These are phyloP conservation scores for Magallana nippona DNA, from an alignment of 2,888 invertebrate species.

Conservation along the genomic window DNA sequence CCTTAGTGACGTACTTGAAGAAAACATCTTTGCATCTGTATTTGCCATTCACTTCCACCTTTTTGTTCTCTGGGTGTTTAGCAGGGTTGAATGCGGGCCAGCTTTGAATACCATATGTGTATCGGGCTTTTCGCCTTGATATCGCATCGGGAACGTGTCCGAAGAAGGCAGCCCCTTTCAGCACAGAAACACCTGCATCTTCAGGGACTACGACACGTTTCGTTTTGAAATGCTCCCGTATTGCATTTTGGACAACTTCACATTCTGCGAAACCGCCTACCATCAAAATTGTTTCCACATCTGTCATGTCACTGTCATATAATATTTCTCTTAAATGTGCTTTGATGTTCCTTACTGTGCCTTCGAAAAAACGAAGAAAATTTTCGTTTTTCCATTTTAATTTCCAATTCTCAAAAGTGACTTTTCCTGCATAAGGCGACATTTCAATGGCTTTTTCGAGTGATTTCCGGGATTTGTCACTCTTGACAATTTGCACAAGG, in stretches of 20 bases:
- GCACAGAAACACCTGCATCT: slow-evolving; percentile 46
- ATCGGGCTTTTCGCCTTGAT: slow-evolving; percentile 20
- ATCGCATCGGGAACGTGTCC: slow-evolving; percentile 44
- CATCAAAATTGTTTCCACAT: slow-evolving; percentile 47
- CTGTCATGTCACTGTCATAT: slow-evolving; percentile 29
- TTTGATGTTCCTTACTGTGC: slow-evolving; percentile 39
- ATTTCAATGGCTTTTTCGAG: slow-evolving; percentile 34
- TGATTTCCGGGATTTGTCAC: slow-evolving; percentile 18
- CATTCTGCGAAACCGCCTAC: slow-evolving; percentile 52
- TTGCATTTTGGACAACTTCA: slow-evolving; percentile 42
- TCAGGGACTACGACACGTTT: slow-evolving; percentile 42
- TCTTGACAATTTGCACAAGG: slow-evolving; percentile 30
- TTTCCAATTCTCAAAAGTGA: slow-evolving; percentile 38
- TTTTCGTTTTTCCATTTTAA: slow-evolving; percentile 19
- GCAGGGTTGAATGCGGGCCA: slow-evolving; percentile 35
- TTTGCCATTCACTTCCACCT: neutral
- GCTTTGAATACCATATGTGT: slow-evolving; percentile 49
- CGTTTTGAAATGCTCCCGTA: slow-evolving; percentile 25
- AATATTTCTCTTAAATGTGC: slow-evolving; percentile 42
- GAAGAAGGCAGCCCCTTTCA: slow-evolving; percentile 48
- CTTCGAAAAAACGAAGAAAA: slow-evolving; percentile 39
- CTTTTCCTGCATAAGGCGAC: slow-evolving; percentile 22
- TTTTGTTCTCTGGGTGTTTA: slow-evolving; percentile 34
- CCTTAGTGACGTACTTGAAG: slow-evolving; percentile 40
- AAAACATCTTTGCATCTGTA: slow-evolving; percentile 46